phyloP scores from a whole-genome alignment of 2,113 vertebrate genomes.

The Zosterops lateralis region DNA sequence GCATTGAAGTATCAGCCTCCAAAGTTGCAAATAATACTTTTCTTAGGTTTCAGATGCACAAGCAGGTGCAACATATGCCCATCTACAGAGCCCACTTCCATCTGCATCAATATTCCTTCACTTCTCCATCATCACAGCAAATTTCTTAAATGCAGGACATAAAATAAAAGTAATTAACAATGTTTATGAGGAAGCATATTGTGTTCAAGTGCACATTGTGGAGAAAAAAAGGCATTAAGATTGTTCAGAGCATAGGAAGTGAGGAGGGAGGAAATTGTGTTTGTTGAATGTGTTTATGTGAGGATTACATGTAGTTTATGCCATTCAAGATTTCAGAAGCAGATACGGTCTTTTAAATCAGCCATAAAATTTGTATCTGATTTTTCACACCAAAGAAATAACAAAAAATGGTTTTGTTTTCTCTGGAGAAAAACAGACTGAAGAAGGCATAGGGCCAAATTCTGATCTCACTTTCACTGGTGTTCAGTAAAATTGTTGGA shows the following conservation, averaged over 20 bases:
- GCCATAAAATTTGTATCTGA: slow-evolving; percentile 45
- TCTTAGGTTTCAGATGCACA: slow-evolving; percentile 54
- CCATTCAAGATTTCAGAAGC: slow-evolving; percentile 49
- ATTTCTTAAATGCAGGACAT: slow-evolving; percentile 56
- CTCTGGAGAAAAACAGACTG: slow-evolving; percentile 30
- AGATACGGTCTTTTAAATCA: slow-evolving; percentile 46
- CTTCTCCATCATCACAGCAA: slow-evolving; percentile 51
- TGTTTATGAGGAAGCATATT: slow-evolving; percentile 70
- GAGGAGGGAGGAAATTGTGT: background rate
- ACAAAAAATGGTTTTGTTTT: slow-evolving; percentile 53
- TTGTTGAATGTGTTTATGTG: slow-evolving; percentile 64
- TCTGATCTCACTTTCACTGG: slow-evolving; percentile 37
- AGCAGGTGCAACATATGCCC: background rate
- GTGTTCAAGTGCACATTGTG: slow-evolving; percentile 60
- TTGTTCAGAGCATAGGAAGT: slow-evolving; percentile 55
- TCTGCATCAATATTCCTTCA: slow-evolving; percentile 43
- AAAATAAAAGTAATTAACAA: slow-evolving; percentile 63
- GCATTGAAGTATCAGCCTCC: slow-evolving; percentile 7
- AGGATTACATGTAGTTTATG: slow-evolving; percentile 45
- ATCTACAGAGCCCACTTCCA: background rate
- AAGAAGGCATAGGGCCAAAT: slow-evolving; percentile 43
- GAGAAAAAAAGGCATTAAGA: slow-evolving; percentile 62
- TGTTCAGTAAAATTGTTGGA: slow-evolving; percentile 42
- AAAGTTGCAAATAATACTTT: slow-evolving; percentile 62
- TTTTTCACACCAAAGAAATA: slow-evolving; percentile 58